Percentiles rank a stretch among this genome's conserved stretches.
phyloP scores from a whole-genome alignment of 1,140 invertebrate genomes.

The Drosophila watanabei region DNA sequence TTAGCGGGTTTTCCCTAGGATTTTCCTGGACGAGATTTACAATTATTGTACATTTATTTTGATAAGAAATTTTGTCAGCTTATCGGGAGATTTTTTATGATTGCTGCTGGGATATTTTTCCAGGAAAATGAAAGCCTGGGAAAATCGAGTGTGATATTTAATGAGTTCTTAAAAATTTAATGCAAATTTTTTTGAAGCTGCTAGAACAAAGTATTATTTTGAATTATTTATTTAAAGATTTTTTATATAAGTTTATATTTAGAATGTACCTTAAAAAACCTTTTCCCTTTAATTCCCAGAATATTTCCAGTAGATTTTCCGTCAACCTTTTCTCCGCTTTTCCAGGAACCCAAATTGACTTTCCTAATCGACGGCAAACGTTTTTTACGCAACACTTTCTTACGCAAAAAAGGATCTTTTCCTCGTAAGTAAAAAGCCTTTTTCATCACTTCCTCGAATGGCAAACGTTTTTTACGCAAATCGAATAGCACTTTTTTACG shows the following conservation, averaged over 20 bases:
- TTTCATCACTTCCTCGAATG: slow-evolving; percentile 48
- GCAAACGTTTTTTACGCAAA: slow-evolving; percentile 54
- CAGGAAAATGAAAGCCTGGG: background rate
- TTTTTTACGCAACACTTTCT: slow-evolving; percentile 23
- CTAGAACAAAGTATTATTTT: background rate
- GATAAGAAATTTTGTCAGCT: slow-evolving; percentile 42
- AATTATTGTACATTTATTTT: slow-evolving; percentile 39
- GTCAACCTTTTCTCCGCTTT: background rate
- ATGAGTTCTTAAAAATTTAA: background rate
- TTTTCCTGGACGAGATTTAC: slow-evolving; percentile 23
- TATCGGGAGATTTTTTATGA: slow-evolving; percentile 39
- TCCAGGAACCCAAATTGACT: slow-evolving; percentile 10
- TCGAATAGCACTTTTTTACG: slow-evolving; percentile 42
- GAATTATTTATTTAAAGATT: background rate
- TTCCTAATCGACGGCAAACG: background rate
- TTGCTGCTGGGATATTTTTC: background rate
- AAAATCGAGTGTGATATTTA: background rate
- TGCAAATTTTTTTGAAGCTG: background rate
- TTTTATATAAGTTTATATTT: background rate
- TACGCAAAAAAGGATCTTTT: background rate
- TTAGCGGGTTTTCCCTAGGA: slow-evolving; percentile 7
- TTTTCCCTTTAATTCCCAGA: background rate
- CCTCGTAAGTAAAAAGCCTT: slow-evolving; percentile 28
- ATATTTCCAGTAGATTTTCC: background rate
- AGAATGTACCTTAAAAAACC: background rate